Base-by-base conservation (phyloP, 2,888 invertebrate species). In the Phanerotoma sp. region DNA sequence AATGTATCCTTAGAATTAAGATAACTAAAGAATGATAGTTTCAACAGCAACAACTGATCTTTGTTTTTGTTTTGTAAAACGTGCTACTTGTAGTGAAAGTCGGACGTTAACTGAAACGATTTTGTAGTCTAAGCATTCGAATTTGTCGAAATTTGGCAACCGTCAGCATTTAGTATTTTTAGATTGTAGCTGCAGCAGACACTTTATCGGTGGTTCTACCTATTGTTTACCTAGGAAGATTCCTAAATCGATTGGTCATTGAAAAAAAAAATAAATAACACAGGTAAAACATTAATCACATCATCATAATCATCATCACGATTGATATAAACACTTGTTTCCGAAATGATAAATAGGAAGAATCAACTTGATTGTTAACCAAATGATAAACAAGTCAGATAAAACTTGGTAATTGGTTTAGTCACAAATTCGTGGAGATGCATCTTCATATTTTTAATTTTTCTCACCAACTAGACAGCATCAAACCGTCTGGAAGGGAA, bases 131-230 rank as follows among this genome's bases (percentile, higher is more conserved):
- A 52, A 52, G 54, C 58, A 60, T 62, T 61, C 60, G 64, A 28
- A 70, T 74, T 75, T 71, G 67, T 70, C 67, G 71, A 69, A 73
- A 68, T 71, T 75, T 75, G 75, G 75, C 75, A 73, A 71, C 66
- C 64, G 63, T 62, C 66, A 54, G 51, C 62, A 67, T 66, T 58
- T 55, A 62, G 60, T 64, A 75, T 75, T 74, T 73, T 74, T 74
- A 75, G 72, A 65, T 50, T 44, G 60, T 57, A 63, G 63, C 64
- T 63, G 61, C 30, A 22, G 35, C 20, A 25, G 25, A 21, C 13
- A 41, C 21, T 44, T 33, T 22, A 51, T 56, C 55, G 59, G 57
- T 54, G 64, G 35, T 48, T 25, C 30, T 33, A 54, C 48, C 64
- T 67, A 66, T 68, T 68, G 67, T 69, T 64, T 64, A 62, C 40